Percentiles rank a stretch among this genome's conserved stretches.
phyloP scores from a whole-genome alignment of 2,113 vertebrate genomes.

The Columbina picui region DNA sequence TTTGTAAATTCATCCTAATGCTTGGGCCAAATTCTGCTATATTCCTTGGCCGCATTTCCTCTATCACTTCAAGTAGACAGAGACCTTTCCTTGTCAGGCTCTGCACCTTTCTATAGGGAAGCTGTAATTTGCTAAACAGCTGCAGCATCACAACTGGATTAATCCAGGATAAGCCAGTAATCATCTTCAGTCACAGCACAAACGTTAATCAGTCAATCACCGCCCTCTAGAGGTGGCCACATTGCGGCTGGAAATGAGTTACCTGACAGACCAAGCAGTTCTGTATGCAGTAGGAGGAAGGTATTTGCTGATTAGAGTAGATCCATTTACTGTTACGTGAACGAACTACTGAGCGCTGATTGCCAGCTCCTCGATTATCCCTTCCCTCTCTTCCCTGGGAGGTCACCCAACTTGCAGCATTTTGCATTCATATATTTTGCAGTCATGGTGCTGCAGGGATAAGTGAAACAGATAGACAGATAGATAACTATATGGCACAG shows the following conservation, averaged over 20 bases:
- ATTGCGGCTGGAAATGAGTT: fast-evolving
- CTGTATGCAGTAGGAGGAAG: not conserved
- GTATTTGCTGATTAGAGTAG: not conserved
- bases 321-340: fast-evolving
- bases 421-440: not conserved
- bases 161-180: not conserved
- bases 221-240: constrained; percentile 32
- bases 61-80: not conserved
- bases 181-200: not conserved
- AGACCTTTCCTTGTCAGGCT: not conserved
- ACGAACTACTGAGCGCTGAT: fast-evolving
- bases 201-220: not conserved
- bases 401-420: not conserved
- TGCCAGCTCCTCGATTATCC: not conserved
- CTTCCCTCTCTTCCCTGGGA: not conserved
- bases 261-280: fast-evolving
- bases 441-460: not conserved
- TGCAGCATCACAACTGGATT: not conserved
- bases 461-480: not conserved
- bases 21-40: not conserved
- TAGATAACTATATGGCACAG: not conserved
- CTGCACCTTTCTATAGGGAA: not conserved
- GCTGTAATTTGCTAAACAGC: not conserved
- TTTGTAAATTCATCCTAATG: not conserved
- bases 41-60: not conserved